phyloP scores from a whole-genome alignment of 2,888 invertebrate species.

The Sesia bembeciformis region DNA sequence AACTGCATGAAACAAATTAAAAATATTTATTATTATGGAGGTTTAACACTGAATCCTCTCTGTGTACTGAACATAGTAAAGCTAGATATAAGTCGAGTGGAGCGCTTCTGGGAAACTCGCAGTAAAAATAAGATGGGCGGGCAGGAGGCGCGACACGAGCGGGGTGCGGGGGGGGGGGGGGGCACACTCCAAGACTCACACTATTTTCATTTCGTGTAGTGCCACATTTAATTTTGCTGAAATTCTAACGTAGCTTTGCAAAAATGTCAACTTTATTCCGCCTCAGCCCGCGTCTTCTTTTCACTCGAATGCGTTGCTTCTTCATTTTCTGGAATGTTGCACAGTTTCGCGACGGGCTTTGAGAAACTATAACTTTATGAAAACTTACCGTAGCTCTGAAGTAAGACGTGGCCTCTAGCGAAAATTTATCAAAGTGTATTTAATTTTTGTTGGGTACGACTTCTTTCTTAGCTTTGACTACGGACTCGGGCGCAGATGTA shows the following conservation, averaged over 20 bases:
- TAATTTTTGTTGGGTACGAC: slow-evolving; percentile 64
- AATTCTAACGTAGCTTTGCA: slow-evolving; percentile 73
- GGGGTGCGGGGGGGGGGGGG: slow-evolving; percentile 1
- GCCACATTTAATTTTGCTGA: slow-evolving; percentile 74
- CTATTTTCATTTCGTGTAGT: slow-evolving; percentile 70
- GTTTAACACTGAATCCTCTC: too few relatives aligned
- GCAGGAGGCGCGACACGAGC: slow-evolving; percentile 9
- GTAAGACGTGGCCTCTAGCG: slow-evolving; percentile 64
- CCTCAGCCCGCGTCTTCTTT: slow-evolving; percentile 63
- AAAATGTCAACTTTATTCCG: slow-evolving; percentile 75
- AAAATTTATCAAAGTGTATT: slow-evolving; percentile 71
- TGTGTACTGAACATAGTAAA: neutral
- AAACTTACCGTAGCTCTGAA: slow-evolving; percentile 63
- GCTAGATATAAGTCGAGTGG: neutral
- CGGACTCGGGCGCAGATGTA: slow-evolving; percentile 1
- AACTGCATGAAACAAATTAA: too few relatives aligned
- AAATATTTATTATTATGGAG: too few relatives aligned
- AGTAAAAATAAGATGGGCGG: slow-evolving; percentile 39
- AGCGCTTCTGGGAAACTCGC: slow-evolving; percentile 21
- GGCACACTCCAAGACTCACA: slow-evolving; percentile 30
- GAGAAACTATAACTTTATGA: slow-evolving; percentile 71
- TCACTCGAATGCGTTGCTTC: slow-evolving; percentile 64
- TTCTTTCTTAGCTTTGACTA: slow-evolving; percentile 31
- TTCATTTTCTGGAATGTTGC: slow-evolving; percentile 68
- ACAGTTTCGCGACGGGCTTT: slow-evolving; percentile 67